Conservation (phyloP, 2,797 vertebrate species). For the Coluber constrictor region DNA sequence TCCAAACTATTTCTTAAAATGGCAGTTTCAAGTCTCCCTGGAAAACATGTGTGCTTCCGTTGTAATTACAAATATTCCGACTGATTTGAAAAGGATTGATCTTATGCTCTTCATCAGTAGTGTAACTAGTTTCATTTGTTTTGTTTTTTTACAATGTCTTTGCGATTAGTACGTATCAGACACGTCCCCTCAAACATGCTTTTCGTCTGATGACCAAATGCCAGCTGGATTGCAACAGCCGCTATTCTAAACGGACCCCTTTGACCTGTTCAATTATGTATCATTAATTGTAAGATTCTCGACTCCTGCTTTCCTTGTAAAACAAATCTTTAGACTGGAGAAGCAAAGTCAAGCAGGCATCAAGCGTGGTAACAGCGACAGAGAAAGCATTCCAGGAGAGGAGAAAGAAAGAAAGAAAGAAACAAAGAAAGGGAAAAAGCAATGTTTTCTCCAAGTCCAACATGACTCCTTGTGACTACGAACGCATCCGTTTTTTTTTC, state of each 20-base stretch:
- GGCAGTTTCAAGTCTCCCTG: not conserved
- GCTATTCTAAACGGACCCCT: not conserved
- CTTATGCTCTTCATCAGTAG: not conserved
- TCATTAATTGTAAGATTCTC: not conserved
- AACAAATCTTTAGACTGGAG: not conserved
- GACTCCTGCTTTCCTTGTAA: not conserved
- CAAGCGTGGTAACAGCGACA: not conserved
- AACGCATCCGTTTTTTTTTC: not conserved
- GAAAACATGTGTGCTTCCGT: not conserved
- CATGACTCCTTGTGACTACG: not conserved
- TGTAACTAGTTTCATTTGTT: not conserved
- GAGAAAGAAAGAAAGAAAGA: no score
- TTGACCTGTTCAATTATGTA: not conserved
- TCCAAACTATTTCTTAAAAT: conserved; percentile 6
- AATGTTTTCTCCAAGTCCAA: not conserved
- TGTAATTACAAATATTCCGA: not conserved
- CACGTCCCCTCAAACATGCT: not conserved
- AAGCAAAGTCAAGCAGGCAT: not conserved
- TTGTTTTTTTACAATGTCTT: not conserved
- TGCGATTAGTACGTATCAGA: no score
- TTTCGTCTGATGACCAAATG: not conserved
- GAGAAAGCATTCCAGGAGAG: not conserved
- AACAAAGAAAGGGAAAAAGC: not conserved
- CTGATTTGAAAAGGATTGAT: not conserved
- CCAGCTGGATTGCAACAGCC: not conserved